Base-by-base conservation (phyloP, 2,888 invertebrate species). In the Pachymerium ferrugineum region DNA sequence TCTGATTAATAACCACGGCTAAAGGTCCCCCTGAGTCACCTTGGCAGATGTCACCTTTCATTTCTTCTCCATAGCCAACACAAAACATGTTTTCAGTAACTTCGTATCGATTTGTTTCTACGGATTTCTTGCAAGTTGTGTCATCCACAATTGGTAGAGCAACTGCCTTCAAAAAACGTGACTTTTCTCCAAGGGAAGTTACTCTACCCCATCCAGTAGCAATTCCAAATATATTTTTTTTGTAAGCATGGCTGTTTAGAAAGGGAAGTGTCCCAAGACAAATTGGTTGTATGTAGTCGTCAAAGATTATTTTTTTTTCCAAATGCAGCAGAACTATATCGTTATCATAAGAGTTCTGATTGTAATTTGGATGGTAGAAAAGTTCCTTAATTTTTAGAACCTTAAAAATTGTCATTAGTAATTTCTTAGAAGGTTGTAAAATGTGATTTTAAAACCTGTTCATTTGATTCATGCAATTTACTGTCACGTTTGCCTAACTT, bases 11-110 rank as follows among this genome's bases (percentile, higher is more conserved):
- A n/a, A n/a, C n/a, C n/a, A 78, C 77, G 10, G 77, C 75, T 67
- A 79, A 79, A n/a, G 79, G 79, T 19, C 79, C 79, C n/a, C 79
- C 79, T 28, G 77, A 77, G 69, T 79, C 79, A 3, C 79, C 79
- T 71, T 79, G 77, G 31, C 79, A 79, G 1, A 79, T 78, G 74
- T 79, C 79, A 2, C 79, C 79, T 12, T 77, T 74, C 6, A 79
- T 75, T 54, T 76, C 75, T 69, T 76, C 74, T 14, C 74, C 70
- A 74, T 77, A 78, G 14, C 79, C 79, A 28, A 79, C 79, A 75
- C 79, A 79, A 71, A 79, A 79, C 79, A 79, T 79, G 73, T 79
- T 79, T 10, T 74, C 30, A 0, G 77, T 79, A 0, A 79, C 78
- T 4, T 73, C 38, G 22, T 76, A 76, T 14, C 73, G 74, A n/a